A percentile compares a stretch with the other conserved stretches of the same genome.
These are phyloP conservation scores for Catostylus mosaicus DNA, from an alignment of 30 jellyfish, hydroid and myxozoan genomes.

Conservation along the genomic window DNA sequence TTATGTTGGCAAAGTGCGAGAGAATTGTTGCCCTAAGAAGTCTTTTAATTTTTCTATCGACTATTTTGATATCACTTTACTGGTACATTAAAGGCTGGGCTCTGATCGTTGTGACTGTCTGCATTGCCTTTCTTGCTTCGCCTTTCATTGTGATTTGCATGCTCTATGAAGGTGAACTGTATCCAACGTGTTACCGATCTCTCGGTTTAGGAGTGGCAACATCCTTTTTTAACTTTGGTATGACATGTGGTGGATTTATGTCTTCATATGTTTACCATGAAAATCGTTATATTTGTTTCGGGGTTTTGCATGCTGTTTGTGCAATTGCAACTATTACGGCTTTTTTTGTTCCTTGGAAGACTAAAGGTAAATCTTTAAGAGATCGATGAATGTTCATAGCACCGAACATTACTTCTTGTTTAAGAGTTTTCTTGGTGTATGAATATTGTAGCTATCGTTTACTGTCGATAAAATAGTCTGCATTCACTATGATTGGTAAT, in stretches of 20 bases:
- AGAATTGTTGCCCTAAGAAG: background rate
- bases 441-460: too few relatives aligned
- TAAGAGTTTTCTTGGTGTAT: too few relatives aligned
- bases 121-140: background rate
- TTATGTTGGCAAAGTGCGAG: background rate
- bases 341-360: background rate
- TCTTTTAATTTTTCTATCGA: background rate
- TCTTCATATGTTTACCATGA: background rate
- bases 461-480: too few relatives aligned
- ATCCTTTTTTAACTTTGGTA: background rate
- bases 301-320: background rate
- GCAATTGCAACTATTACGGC: background rate
- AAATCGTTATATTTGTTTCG: too few relatives aligned
- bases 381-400: too few relatives aligned
- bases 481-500: too few relatives aligned
- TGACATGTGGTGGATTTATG: background rate
- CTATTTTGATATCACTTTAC: background rate
- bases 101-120: background rate
- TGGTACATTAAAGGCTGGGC: slow-evolving; percentile 5
- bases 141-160: background rate
- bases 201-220: background rate
- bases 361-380: background rate
- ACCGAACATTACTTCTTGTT: too few relatives aligned
- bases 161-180: background rate
- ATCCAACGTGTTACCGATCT: background rate